Base-by-base conservation (phyloP, 2,888 invertebrate genomes). In the Nycteola revayana region DNA sequence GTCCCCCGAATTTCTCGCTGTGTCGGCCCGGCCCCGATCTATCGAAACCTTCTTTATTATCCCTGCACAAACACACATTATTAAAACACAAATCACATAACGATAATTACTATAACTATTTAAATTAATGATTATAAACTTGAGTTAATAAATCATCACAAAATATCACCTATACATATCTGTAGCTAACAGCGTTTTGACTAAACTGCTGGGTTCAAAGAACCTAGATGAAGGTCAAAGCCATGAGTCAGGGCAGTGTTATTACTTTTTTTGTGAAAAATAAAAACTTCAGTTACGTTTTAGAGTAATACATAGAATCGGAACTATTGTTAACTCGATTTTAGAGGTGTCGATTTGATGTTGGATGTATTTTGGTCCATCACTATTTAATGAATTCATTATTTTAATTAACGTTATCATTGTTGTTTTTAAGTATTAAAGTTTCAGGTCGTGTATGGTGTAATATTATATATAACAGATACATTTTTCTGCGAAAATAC, bases 171-270 rank as follows among this genome's bases (percentile, higher is more conserved):
- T 78, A 73, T 75, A 75, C 83, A 84, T 83, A 62, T 68, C 67
- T 54, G 58, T 55, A 57, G 59, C 55, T 49, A 57, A 56, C 47
- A 56, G 44, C 42, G 47, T 45, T 48, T 32, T 49, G 48, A 63
- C 58, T 50, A 51, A 62, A 50, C 42, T 44, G 41, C 34, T 44
- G 65, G 54, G 85, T 83, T 82, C 83, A 84, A 81, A 67, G 82
- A 82, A 78, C 82, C 65, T 65, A 54, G 42, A 50, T 56, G 72
- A 79, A 82, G 82, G 82, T 75, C 78, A 72, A 41, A 61, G 52
- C 68, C 74, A 70, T 83, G 84, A 84, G 62, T 83, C 81, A 78
- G 64, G 62, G 48, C 47, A 54, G 67, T 65, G 74, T 79, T 75
- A 77, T 67, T 59, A 66, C 64, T 65, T 72, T 77, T 80, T 76